phyloP scores from a whole-genome alignment of 2,113 vertebrate genomes.

The Tringa solitaria region DNA sequence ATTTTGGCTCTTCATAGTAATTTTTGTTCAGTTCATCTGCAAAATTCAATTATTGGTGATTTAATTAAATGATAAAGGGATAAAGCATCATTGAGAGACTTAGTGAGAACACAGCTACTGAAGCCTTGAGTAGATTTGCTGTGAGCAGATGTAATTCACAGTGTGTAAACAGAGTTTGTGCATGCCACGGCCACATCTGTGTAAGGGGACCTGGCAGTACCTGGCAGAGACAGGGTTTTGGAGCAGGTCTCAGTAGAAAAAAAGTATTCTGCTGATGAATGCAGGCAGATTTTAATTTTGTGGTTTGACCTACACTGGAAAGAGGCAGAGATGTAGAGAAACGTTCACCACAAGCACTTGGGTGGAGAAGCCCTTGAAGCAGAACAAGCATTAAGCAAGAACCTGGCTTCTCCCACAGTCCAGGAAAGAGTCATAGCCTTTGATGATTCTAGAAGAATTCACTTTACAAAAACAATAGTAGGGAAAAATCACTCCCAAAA shows the following conservation, averaged over 20 bases:
- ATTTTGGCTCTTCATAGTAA: not conserved
- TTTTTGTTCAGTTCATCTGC: not conserved
- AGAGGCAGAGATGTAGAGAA: not conserved
- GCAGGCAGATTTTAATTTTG: not conserved
- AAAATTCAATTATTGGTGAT: not conserved
- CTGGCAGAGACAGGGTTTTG: not conserved
- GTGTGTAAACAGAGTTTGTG: not conserved
- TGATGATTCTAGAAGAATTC: not conserved
- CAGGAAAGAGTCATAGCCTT: not conserved
- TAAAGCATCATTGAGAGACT: not conserved
- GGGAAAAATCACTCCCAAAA: not conserved
- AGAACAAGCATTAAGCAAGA: not conserved
- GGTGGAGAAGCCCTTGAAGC: not conserved
- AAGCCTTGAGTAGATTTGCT: not conserved
- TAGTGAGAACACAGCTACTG: not conserved
- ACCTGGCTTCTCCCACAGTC: not conserved
- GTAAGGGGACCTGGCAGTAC: not conserved
- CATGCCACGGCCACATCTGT: accelerated
- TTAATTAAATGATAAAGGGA: conserved; percentile 16
- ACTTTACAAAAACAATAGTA: not conserved
- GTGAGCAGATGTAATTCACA: not conserved
- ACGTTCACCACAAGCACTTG: not conserved
- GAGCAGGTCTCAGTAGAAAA: not conserved
- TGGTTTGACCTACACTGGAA: not conserved
- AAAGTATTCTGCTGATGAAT: not conserved